Evolutionary conservation across 1,140 invertebrate genomes (phyloP).

Genomic region (Tribolium madens): DNA sequence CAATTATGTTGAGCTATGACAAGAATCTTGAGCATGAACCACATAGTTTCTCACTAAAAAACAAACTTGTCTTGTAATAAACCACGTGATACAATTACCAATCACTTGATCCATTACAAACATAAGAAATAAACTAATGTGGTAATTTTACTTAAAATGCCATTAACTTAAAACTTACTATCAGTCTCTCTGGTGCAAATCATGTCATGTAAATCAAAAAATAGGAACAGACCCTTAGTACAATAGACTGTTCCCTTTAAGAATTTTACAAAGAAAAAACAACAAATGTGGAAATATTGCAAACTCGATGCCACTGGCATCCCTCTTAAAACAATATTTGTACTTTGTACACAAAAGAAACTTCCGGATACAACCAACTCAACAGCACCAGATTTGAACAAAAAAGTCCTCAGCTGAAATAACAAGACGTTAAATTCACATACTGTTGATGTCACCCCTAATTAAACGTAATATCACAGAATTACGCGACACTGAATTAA

Average conservation of each 20-base stretch:
- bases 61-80: background rate
- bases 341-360: slow-evolving; percentile 39
- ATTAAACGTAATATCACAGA: slow-evolving; percentile 43
- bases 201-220: slow-evolving; percentile 7
- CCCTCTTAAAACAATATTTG: slow-evolving; percentile 41
- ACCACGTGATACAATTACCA: background rate
- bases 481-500: slow-evolving; percentile 35
- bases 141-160: slow-evolving; percentile 42
- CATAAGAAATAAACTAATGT: slow-evolving; percentile 32
- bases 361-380: slow-evolving; percentile 9
- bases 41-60: slow-evolving; percentile 37
- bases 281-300: slow-evolving; percentile 18
- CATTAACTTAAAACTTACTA: slow-evolving; percentile 51
- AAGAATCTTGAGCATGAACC: slow-evolving; percentile 54
- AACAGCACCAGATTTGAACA: slow-evolving; percentile 45
- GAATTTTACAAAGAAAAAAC: slow-evolving; percentile 18
- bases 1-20: slow-evolving; percentile 51
- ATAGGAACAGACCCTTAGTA: too few relatives aligned
- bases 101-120: background rate
- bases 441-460: slow-evolving; percentile 34
- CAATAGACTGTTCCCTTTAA: background rate
- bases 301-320: background rate
- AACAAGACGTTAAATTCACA: slow-evolving; percentile 15
- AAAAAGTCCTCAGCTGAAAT: slow-evolving; percentile 7
- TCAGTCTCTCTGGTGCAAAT: slow-evolving; percentile 54